These are phyloP conservation scores for Baronia brevicornis DNA, from an alignment of 2,888 invertebrate genomes.

Conservation along the genomic window DNA sequence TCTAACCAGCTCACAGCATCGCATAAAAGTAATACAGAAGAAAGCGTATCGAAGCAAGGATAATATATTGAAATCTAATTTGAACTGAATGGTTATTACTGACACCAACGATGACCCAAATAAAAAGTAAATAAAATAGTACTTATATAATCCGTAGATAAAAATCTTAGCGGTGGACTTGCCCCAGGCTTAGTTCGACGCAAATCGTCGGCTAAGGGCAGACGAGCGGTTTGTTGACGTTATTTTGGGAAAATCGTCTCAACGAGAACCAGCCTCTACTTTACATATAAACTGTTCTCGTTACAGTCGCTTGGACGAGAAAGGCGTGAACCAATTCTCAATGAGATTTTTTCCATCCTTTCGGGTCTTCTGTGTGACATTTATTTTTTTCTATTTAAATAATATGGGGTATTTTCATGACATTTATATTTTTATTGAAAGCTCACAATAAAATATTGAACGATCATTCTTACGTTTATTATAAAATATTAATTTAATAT, in stretches of 20 bases:
- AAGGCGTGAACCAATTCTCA: constrained; percentile 43
- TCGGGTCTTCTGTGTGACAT: constrained; percentile 11
- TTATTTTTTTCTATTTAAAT: constrained; percentile 16
- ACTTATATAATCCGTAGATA: constrained; percentile 18
- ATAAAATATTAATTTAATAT: too few relatives aligned
- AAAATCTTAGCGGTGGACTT: constrained; percentile 18
- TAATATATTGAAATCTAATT: constrained; percentile 5
- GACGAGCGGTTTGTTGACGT: constrained; percentile 25
- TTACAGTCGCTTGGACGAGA: constrained; percentile 39
- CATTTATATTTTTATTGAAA: constrained; percentile 15
- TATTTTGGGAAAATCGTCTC: constrained; percentile 17
- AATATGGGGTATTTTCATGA: constrained; percentile 15
- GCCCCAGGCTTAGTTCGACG: constrained; percentile 20
- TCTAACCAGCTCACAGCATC: too few relatives aligned
- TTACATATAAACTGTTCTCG: constrained; percentile 43
- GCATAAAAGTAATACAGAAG: too few relatives aligned
- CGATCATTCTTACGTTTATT: too few relatives aligned
- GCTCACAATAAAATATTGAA: constrained; percentile 6
- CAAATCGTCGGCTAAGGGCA: constrained; percentile 19
- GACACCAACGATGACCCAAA: not conserved
- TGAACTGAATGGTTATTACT: constrained; percentile 5
- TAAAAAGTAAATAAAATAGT: constrained; percentile 6
- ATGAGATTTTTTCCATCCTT: constrained; percentile 30
- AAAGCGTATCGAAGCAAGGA: too few relatives aligned
- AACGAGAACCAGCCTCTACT: constrained; percentile 18